phyloP scores from a whole-genome alignment of 2,797 vertebrate genomes.

The Pangasius krempfi region DNA sequence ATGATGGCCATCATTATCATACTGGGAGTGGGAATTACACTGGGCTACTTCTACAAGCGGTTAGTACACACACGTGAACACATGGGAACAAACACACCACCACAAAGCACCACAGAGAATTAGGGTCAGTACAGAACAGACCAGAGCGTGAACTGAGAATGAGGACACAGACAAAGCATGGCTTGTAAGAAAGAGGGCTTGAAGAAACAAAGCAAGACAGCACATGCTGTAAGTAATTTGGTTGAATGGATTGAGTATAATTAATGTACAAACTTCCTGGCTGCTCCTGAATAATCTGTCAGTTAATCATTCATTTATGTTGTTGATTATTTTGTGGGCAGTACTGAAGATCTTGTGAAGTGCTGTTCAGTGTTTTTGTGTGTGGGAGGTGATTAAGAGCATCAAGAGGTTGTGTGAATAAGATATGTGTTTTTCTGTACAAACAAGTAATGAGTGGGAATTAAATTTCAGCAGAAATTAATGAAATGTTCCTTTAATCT shows the following conservation, averaged over 20 bases:
- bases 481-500: background rate
- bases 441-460: too few relatives aligned
- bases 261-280: background rate
- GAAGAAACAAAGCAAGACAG: background rate
- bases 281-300: background rate
- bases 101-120: background rate
- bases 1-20: slow-evolving; percentile 79
- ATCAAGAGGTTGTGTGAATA: background rate
- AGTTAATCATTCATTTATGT: background rate
- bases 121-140: background rate
- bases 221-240: background rate
- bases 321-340: background rate
- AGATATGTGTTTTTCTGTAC: background rate
- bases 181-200: background rate
- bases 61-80: slow-evolving; percentile 60
- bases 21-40: slow-evolving; percentile 76
- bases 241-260: background rate
- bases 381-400: background rate
- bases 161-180: background rate
- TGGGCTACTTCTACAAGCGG: slow-evolving; percentile 82
- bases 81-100: background rate
- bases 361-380: background rate
- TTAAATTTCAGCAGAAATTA: background rate
- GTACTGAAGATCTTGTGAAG: background rate
- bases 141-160: background rate